phyloP scores from a whole-genome alignment of 2,797 vertebrate genomes.

The Pogonophryne albipinna region DNA sequence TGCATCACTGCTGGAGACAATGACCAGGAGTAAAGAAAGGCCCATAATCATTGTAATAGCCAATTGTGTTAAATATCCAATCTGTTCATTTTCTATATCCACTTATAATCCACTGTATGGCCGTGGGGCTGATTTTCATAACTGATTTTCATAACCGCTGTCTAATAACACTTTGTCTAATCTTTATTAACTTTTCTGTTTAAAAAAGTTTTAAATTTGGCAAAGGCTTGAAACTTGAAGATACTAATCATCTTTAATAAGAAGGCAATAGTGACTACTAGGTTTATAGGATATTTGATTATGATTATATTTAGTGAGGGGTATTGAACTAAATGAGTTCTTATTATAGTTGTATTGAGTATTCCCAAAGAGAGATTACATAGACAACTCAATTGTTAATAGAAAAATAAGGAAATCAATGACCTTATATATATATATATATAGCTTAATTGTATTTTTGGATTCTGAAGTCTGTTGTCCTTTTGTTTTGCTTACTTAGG shows the following conservation, averaged over 20 bases:
- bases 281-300: background rate
- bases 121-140: background rate
- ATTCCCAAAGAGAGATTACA: background rate
- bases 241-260: background rate
- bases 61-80: background rate
- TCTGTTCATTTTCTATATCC: background rate
- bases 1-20: background rate
- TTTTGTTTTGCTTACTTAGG: background rate
- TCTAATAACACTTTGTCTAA: slow-evolving; percentile 4
- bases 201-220: background rate
- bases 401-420: no score
- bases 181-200: background rate
- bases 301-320: background rate
- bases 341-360: background rate
- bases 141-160: background rate
- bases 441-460: background rate
- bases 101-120: background rate
- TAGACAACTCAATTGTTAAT: no score
- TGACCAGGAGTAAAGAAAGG: background rate
- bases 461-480: slow-evolving; percentile 4
- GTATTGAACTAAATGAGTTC: background rate
- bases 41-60: background rate
- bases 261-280: background rate
- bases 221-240: background rate
- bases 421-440: background rate